Conservation (phyloP, 2,113 vertebrate species). For the Takifugu flavidus region DNA sequence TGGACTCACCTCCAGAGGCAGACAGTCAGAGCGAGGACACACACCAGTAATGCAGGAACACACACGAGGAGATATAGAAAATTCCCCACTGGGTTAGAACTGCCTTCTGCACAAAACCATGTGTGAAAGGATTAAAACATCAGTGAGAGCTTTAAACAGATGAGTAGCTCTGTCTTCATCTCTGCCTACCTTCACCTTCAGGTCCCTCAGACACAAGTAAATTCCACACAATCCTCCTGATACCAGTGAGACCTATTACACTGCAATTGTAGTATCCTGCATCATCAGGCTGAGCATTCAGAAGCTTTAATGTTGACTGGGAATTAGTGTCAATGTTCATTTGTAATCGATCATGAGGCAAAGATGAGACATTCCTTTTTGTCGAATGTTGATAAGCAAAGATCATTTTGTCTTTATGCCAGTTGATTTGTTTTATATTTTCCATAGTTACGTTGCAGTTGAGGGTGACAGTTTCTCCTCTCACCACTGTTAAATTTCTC, state of each 20-base stretch:
- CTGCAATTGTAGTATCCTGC: slow-evolving; percentile 23
- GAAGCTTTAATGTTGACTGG: slow-evolving; percentile 3
- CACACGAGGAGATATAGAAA: not conserved
- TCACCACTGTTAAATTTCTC: not conserved
- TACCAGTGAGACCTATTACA: rapidly evolving
- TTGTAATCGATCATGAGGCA: slow-evolving; percentile 17
- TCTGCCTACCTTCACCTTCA: slow-evolving; percentile 29
- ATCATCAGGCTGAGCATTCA: slow-evolving; percentile 20
- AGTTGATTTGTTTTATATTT: not conserved
- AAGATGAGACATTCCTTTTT: not conserved
- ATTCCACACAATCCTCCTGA: not conserved
- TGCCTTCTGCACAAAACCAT: slow-evolving; percentile 4
- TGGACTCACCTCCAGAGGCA: slow-evolving; percentile 34
- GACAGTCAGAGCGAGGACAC: slow-evolving; percentile 8
- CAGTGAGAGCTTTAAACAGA: not conserved
- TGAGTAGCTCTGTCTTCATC: not conserved
- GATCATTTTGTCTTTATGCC: not conserved
- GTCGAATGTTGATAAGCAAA: rapidly evolving
- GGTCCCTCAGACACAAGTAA: slow-evolving; percentile 13
- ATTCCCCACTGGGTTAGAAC: too few relatives aligned
- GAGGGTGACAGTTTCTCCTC: slow-evolving; percentile 1
- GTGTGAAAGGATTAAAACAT: not conserved
- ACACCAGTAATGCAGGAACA: slow-evolving; percentile 6
- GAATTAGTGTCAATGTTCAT: not conserved
- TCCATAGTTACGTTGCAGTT: not conserved